A percentile compares a stretch with the other conserved stretches of the same genome.
Conservation (phyloP, 2,113 vertebrate genomes). For the Cochlearius cochlearius region DNA sequence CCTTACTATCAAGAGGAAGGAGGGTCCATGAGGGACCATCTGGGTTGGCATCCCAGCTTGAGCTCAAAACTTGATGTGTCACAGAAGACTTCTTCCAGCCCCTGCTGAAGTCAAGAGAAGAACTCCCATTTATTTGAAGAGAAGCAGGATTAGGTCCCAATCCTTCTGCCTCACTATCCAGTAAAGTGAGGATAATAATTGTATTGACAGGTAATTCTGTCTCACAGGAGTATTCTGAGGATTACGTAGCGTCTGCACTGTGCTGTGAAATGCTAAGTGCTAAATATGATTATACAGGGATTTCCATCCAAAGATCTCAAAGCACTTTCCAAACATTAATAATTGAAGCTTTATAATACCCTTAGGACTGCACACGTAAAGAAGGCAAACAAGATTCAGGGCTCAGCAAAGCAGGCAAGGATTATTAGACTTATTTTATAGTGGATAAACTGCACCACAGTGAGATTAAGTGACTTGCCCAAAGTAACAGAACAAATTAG, state of each 20-base stretch:
- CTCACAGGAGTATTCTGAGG: constrained; percentile 61
- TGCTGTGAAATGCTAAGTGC: constrained; percentile 68
- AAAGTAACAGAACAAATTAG: constrained; percentile 40
- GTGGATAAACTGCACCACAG: constrained; percentile 53
- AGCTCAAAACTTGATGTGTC: background rate
- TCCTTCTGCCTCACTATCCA: constrained; percentile 52
- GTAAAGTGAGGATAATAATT: constrained; percentile 69
- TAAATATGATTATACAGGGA: constrained; percentile 71
- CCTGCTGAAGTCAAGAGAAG: background rate
- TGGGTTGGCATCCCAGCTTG: background rate
- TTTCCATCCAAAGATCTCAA: constrained; percentile 68
- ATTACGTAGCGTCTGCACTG: constrained; percentile 65
- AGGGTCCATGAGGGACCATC: background rate
- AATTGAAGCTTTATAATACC: constrained; percentile 66
- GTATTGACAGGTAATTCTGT: constrained; percentile 71
- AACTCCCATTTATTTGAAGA: constrained; percentile 12
- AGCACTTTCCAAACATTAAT: constrained; percentile 70
- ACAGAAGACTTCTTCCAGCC: constrained; percentile 7
- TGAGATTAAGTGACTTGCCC: constrained; percentile 55
- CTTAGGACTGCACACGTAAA: constrained; percentile 61
- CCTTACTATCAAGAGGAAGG: background rate
- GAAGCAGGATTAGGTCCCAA: constrained; percentile 57
- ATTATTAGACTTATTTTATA: constrained; percentile 65
- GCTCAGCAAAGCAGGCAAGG: constrained; percentile 59
- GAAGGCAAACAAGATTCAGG: constrained; percentile 64